phyloP scores from a whole-genome alignment of 1,140 invertebrate genomes.

The Drosophila oshimai region DNA sequence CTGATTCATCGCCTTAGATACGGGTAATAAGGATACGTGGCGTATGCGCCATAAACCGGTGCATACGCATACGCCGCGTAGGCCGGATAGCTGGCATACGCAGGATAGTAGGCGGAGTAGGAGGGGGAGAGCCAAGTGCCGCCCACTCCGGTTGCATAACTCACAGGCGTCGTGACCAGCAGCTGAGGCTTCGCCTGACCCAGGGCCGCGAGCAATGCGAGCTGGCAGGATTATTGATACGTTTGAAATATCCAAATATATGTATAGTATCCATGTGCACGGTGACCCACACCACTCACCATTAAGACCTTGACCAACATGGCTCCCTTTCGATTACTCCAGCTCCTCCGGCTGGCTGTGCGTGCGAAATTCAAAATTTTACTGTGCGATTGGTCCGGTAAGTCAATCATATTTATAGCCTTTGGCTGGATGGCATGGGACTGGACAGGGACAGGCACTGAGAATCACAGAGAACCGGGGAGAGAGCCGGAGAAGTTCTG shows the following conservation, averaged over 20 bases:
- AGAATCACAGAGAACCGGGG: constrained; percentile 24
- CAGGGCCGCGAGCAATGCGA: constrained; percentile 45
- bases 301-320: constrained; percentile 65
- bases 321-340: constrained; percentile 1
- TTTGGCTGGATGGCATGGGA: constrained; percentile 18
- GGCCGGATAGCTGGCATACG: constrained; percentile 63
- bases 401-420: constrained; percentile 80
- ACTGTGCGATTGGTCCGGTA: constrained; percentile 47
- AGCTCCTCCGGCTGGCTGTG: constrained; percentile 5
- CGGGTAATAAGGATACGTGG: constrained; percentile 68
- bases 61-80: constrained; percentile 70
- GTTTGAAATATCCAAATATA: constrained; percentile 22
- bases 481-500: constrained; percentile 34
- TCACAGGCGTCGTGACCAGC: constrained; percentile 54
- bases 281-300: constrained; percentile 58
- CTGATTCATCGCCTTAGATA: constrained; percentile 59
- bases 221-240: constrained; percentile 37
- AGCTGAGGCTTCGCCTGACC: constrained; percentile 58
- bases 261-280: neutral
- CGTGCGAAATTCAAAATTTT: constrained; percentile 52
- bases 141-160: constrained; percentile 49
- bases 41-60: constrained; percentile 63
- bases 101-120: constrained; percentile 29
- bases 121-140: constrained; percentile 35
- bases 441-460: constrained; percentile 7